Evolutionary conservation across 2,797 vertebrate species (phyloP), one percentile per base, ranked within the genome.

Genomic region (Pseudopleuronectes americanus): DNA sequence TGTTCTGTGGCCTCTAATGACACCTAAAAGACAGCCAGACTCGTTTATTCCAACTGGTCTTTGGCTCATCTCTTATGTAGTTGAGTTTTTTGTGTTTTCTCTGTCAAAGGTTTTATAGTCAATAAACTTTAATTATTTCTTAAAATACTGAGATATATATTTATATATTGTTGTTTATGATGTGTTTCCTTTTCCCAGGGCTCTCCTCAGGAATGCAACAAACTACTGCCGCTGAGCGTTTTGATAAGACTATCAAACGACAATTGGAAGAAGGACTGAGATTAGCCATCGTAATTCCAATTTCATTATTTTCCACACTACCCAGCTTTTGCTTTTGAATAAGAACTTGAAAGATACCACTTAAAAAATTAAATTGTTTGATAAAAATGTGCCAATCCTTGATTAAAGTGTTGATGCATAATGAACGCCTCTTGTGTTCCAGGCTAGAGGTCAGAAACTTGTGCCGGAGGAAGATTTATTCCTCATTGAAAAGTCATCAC

Each of bases 231-330:
- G 84, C 93, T 33, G 90, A 88, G 17, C 90, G 87, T 67, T 88
- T 94, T 21, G 95, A 97, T 69, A 86, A 83, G 68, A 95, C 92
- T 74, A 88, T 99, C 89, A 95, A 95, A 54, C 94, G 89, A 19
- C 93, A 95, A 38, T 88, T 99, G 94, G 90, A 94, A 59, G 96
- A 97, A 87, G 97, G 95, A 75, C 81, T 98, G 8, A 96, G 92
- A 90, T 96, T 96, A 26, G 97, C 96, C 31, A 94, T 90, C 94
- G 98, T 99, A 84, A 86, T 19, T 7, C 6, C 36, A 38, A 38
- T 38, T 38, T 12, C 0, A 13, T 38, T 38, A 13, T 31, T 10
- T 48, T 19, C 17, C 36, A 38, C 36, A 13, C 36, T 38, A 12
- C 36, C 36, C 12, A 38, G 36, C 36, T 38, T 38, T 38, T 33